phyloP scores from a whole-genome alignment of 2,888 invertebrate species.

The Odontocolon sp. region DNA sequence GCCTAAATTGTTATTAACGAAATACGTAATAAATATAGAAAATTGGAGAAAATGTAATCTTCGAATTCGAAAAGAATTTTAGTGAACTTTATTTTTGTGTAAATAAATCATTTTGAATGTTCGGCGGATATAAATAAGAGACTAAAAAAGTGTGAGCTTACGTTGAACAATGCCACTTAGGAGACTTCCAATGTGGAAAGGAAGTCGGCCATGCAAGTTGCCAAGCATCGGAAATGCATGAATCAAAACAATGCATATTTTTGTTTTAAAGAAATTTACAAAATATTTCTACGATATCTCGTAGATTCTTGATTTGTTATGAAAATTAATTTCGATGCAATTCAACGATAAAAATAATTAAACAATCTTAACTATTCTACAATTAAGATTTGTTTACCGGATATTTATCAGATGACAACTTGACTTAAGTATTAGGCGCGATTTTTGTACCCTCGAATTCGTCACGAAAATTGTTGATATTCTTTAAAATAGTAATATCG shows the following conservation, averaged over 20 bases:
- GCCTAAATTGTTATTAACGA: not conserved
- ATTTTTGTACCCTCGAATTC: not conserved
- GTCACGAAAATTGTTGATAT: not conserved
- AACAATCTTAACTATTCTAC: not conserved
- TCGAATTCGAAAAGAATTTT: constrained; percentile 8
- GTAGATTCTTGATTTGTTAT: too few species aligned
- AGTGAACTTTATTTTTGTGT: constrained; percentile 26
- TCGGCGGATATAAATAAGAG: constrained; percentile 68
- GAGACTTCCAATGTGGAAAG: constrained; percentile 81
- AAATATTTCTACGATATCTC: not conserved
- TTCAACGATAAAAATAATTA: not conserved
- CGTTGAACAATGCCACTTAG: constrained; percentile 90
- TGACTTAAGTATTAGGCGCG: constrained; percentile 4
- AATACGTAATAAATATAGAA: constrained; percentile 16
- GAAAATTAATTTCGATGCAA: not conserved
- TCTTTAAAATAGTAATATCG: too few species aligned
- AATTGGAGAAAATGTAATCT: constrained; percentile 11
- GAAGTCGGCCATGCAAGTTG: constrained; percentile 62
- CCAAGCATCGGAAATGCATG: constrained; percentile 15
- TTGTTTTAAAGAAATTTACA: not conserved
- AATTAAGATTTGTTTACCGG: not conserved
- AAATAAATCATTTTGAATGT: not conserved
- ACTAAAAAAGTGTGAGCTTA: constrained; percentile 80
- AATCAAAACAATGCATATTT: constrained; percentile 37
- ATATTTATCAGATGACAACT: not conserved